Base-by-base conservation (phyloP, 1,140 invertebrate genomes). In the Neodiprion lecontei region DNA sequence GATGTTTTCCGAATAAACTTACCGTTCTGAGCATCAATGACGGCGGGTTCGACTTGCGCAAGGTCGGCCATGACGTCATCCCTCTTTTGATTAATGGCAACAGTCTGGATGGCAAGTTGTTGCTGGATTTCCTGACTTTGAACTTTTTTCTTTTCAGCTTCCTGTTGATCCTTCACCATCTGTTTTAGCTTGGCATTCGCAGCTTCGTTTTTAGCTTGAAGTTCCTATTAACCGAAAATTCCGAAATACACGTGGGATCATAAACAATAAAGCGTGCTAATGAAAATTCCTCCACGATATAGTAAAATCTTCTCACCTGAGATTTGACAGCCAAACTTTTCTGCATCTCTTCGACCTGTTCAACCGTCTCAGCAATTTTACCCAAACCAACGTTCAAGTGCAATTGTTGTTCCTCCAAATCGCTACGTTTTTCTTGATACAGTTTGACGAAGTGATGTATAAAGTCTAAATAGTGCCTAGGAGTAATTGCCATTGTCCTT, bases 81-180 rank as follows among this genome's bases (percentile, higher is more conserved):
- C 75, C 96, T 92, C 87, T 99, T 99, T 81, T 96, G 93, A 79
- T 95, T 93, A 74, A 99, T 99, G 80, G 96, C 93, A 28, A 96
- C 92, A 1, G 96, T 97, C 90, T 98, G 96, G 81, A 94, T 92
- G 74, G 95, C 94, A 76, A 99, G 88, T 79, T 95, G 93, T 23
- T 94, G 93, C 88, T 99, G 98, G 82, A 99, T 97, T 86, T 99
- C 97, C 88, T 99, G 97, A 81, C 96, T 98, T 82, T 98, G 95
- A 11, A 98, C 95, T 89, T 99, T 99, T 88, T 99, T 98, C 89
- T 99, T 97, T 84, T 99, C 98, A 11, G 99, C 99, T 89, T 99
- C 98, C 83, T 99, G 98, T 88, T 99, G 99, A 88, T 99, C 97
- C 89, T 98, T 98, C 61, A 99, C 95, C 99, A 99, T 99, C 86